Evolutionary conservation across 2,888 invertebrate genomes (phyloP).

Genomic region (Dicyrtomina minuta): DNA sequence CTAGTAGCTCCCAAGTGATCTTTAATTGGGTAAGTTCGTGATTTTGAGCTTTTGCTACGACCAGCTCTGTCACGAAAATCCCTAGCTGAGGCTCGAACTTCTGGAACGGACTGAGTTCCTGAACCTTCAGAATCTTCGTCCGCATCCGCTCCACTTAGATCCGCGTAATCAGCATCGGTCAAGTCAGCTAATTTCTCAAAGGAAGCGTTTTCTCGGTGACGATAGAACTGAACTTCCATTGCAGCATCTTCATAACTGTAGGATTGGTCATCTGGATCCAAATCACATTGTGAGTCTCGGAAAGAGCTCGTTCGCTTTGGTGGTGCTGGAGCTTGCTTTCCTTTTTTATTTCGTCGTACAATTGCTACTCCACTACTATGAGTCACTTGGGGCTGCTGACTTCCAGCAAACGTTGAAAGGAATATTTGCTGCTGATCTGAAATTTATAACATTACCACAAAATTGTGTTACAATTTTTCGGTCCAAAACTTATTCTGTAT

Average conservation of each 20-base stretch:
- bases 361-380: conserved; percentile 52
- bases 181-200: conserved; percentile 52
- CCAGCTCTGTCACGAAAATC: conserved; percentile 54
- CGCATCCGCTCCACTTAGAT: conserved; percentile 53
- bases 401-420: conserved; percentile 51
- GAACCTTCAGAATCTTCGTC: conserved; percentile 53
- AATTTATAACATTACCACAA: not conserved
- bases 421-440: conserved; percentile 42
- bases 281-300: conserved; percentile 52
- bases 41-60: conserved; percentile 67
- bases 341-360: conserved; percentile 63
- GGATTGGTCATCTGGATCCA: conserved; percentile 52
- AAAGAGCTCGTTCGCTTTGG: conserved; percentile 88
- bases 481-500: no score
- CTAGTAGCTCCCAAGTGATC: conserved; percentile 55
- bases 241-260: conserved; percentile 46
- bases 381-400: conserved; percentile 44
- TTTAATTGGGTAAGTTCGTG: conserved; percentile 63
- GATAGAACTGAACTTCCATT: conserved; percentile 44
- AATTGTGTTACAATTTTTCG: no score
- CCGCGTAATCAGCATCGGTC: conserved; percentile 52
- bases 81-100: conserved; percentile 38
- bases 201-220: conserved; percentile 49
- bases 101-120: conserved; percentile 52
- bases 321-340: conserved; percentile 92